Conservation (phyloP, 2,888 invertebrate species). For the Mythimna pallens region DNA sequence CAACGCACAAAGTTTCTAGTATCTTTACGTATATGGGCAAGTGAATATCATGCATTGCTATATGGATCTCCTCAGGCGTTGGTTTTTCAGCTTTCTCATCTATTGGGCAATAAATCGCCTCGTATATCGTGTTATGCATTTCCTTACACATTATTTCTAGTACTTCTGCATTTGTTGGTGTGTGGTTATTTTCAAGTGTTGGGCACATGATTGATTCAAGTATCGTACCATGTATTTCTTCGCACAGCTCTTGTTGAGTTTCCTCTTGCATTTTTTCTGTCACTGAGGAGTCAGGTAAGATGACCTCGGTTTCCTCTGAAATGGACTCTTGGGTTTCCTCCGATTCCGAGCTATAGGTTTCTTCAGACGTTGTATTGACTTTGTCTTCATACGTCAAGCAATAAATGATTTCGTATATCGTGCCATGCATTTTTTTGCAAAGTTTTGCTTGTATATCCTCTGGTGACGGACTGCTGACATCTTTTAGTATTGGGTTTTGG, state of each 20-base stretch:
- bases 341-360: not conserved
- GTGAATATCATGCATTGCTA: not conserved
- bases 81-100: not conserved
- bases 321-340: not conserved
- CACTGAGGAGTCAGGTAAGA: not conserved
- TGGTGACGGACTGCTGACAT: not conserved
- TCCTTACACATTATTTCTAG: slow-evolving; percentile 7
- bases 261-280: not conserved
- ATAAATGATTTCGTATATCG: slow-evolving; percentile 14
- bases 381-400: not conserved
- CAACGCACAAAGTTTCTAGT: slow-evolving; percentile 5
- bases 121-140: slow-evolving; percentile 18
- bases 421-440: slow-evolving; percentile 7
- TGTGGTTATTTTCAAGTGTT: not conserved
- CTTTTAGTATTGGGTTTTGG: not conserved
- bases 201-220: slow-evolving; percentile 25
- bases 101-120: slow-evolving; percentile 12
- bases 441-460: slow-evolving; percentile 4
- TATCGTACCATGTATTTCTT: slow-evolving; percentile 6
- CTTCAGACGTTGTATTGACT: not conserved
- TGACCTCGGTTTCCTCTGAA: not conserved
- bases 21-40: slow-evolving; percentile 7
- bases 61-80: not conserved
- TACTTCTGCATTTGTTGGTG: not conserved
- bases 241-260: slow-evolving; percentile 6